Conservation (phyloP, 2,888 invertebrate genomes). For the Morpho helenor region DNA sequence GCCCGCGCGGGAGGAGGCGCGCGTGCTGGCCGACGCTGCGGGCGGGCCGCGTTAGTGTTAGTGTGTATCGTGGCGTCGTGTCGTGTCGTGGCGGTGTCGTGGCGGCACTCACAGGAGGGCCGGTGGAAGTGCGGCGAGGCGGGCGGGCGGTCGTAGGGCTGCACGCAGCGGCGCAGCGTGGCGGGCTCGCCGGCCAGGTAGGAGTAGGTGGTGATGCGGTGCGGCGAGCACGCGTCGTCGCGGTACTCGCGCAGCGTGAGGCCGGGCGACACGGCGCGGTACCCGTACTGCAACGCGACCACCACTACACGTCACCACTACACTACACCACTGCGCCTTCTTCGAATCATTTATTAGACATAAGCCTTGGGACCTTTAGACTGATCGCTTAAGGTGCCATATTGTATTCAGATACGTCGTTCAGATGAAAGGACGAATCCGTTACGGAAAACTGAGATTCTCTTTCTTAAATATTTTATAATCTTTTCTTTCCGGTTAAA, state of each 20-base stretch:
- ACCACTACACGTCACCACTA: no score
- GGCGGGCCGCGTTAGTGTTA: neutral
- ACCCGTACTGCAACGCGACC: conserved; percentile 50
- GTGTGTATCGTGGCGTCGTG: conserved; percentile 2
- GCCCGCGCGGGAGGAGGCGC: conserved; percentile 52
- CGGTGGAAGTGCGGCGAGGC: conserved; percentile 97
- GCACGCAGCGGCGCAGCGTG: conserved; percentile 93
- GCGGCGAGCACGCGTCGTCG: conserved; percentile 77
- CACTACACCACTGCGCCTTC: no score
- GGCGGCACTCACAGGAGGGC: conserved; percentile 85
- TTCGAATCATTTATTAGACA: neutral
- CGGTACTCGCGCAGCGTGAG: conserved; percentile 69
- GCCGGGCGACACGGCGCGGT: conserved; percentile 46
- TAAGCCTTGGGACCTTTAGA: neutral
- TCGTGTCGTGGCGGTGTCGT: neutral
- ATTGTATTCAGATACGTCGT: no score
- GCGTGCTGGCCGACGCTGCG: conserved; percentile 44
- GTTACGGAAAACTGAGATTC: no score
- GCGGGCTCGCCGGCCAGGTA: conserved; percentile 95
- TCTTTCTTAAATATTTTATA: no score
- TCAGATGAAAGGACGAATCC: no score
- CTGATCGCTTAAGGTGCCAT: neutral
- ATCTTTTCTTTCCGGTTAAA: no score
- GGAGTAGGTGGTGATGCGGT: conserved; percentile 96
- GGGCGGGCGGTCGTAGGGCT: conserved; percentile 94